Percentiles rank a stretch among this genome's conserved stretches.
These are phyloP conservation scores for Torymus tubicola DNA, from an alignment of 2,888 invertebrate genomes.

Conservation along the genomic window DNA sequence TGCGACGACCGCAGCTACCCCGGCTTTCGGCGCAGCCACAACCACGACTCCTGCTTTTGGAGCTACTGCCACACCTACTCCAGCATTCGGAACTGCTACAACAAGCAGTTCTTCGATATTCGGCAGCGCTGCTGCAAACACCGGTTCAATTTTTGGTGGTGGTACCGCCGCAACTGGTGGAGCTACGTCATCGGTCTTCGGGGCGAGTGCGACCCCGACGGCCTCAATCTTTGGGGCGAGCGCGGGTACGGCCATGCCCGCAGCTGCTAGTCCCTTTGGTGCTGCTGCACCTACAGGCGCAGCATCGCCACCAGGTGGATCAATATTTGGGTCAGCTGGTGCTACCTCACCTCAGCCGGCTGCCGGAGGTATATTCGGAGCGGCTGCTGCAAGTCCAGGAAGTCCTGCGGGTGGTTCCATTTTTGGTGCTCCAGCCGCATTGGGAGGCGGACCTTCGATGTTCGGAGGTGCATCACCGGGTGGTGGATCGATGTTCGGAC, in stretches of 20 bases:
- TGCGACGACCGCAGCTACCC: not conserved
- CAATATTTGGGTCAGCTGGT: conserved; percentile 53
- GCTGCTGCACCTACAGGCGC: not conserved
- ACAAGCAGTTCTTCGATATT: conserved; percentile 58
- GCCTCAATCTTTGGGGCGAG: conserved; percentile 43
- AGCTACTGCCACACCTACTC: conserved; percentile 8
- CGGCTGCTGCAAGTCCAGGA: conserved; percentile 14
- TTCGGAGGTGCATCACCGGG: conserved; percentile 58
- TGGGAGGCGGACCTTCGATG: conserved; percentile 46
- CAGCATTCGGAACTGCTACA: not conserved
- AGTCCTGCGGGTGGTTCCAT: conserved; percentile 38
- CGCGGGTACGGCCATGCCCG: conserved; percentile 24
- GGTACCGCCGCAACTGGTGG: conserved; percentile 33
- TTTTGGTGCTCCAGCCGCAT: conserved; percentile 46
- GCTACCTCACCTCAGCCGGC: conserved; percentile 47
- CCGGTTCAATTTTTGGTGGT: conserved; percentile 62
- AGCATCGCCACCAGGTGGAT: not conserved
- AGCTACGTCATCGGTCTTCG: conserved; percentile 36
- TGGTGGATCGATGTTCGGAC: conserved; percentile 64
- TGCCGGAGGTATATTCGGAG: conserved; percentile 36
- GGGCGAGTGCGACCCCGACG: conserved; percentile 17
- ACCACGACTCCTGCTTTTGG: conserved; percentile 15
- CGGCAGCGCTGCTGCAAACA: conserved; percentile 49
- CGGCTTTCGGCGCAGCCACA: conserved; percentile 6
- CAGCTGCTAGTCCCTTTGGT: conserved; percentile 35